Base-by-base conservation (phyloP, 2,888 invertebrate genomes). In the Acleris cristana region DNA sequence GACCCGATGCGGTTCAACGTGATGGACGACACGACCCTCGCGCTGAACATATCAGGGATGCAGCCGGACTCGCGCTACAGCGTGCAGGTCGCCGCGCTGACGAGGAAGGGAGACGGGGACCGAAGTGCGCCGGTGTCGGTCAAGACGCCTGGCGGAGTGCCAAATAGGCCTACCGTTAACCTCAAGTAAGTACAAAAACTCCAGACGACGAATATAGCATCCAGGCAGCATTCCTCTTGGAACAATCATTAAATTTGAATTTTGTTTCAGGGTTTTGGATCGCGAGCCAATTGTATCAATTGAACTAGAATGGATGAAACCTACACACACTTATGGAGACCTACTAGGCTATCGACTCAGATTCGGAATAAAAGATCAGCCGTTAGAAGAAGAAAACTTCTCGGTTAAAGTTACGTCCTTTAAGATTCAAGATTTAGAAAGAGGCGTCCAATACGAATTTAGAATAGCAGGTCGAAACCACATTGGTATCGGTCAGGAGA, bases 391-490 rank as follows among this genome's bases (percentile, higher is more conserved):
- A 85, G 95, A 96, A 70, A 94, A 95, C 73, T 94, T 97, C 40
- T 95, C 95, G 72, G 94, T 95, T 1, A 95, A 96, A 81, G 94
- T 94, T 59, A 95, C 94, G 56, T 95, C 94, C 6, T 96, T 96
- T 79, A 95, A 95, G 76, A 95, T 98, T 70, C 95, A 94, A 74
- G 96, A 97, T 82, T 91, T 98, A 58, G 99, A 98, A 87, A 95
- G 97, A 72, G 99, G 99, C 1, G 97, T 98, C 0, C 96, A 97
- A 76, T 99, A 99, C 88, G 99, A 99, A 88, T 99, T 99, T 85
- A 94, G 98, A 72, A 96, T 99, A n/a, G 96, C 98, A 14, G 99
- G 99, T 7, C 96, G 96, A 85, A 99, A 99, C 89, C 95, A 96
- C 74, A 97, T 99, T 63, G 99, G 99, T 64, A 96, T 96, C 78